A percentile compares a stretch with the other conserved stretches of the same genome.
These are phyloP conservation scores for Styela plicata DNA, from an alignment of 23 tunicate species.

Conservation along the genomic window DNA sequence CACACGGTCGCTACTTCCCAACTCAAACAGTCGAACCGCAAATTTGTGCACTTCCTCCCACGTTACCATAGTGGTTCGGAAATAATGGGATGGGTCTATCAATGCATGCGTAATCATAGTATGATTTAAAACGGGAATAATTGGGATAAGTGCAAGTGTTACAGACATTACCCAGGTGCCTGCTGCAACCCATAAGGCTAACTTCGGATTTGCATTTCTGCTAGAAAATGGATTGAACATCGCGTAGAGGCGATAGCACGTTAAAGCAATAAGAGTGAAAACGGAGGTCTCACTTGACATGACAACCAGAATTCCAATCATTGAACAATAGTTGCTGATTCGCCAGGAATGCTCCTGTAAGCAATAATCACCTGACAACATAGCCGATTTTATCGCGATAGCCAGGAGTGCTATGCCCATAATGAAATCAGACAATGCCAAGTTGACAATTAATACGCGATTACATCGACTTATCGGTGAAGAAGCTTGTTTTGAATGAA, in stretches of 20 bases:
- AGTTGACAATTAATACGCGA: conserved; percentile 40
- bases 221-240: conserved; percentile 18
- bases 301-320: conserved; percentile 32
- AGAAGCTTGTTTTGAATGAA: background rate
- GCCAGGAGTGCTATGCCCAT: conserved; percentile 48
- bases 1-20: background rate
- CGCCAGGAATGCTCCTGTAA: conserved; percentile 34
- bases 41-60: conserved; percentile 21
- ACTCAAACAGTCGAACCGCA: conserved; percentile 8
- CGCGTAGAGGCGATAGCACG: conserved; percentile 25
- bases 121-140: conserved; percentile 4
- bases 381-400: conserved; percentile 20
- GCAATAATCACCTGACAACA: conserved; percentile 35
- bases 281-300: conserved; percentile 57
- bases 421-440: conserved; percentile 48
- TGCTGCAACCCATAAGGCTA: background rate
- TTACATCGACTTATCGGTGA: conserved; percentile 18
- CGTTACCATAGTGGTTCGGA: conserved; percentile 12
- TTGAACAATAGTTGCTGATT: conserved; percentile 10
- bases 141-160: conserved; percentile 19
- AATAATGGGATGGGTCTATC: conserved; percentile 5
- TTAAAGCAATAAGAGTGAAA: conserved; percentile 33
- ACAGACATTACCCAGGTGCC: conserved; percentile 29
- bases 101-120: conserved; percentile 26
- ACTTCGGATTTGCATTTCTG: conserved; percentile 7